Base-by-base conservation (phyloP, 1,140 invertebrate genomes). In the Solen grandis region DNA sequence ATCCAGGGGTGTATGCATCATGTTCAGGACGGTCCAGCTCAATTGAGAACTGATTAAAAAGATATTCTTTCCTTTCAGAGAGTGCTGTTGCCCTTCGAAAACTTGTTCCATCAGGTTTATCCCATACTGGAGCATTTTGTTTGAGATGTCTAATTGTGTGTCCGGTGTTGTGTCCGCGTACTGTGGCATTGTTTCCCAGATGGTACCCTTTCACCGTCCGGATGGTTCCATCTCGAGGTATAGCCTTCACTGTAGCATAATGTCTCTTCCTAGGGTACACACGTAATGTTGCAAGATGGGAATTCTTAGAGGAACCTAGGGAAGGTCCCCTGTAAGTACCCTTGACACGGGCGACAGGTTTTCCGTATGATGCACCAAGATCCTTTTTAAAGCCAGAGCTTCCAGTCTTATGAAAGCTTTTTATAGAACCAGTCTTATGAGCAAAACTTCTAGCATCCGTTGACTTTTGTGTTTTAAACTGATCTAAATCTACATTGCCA, bases 1-100 rank as follows among this genome's bases (percentile, higher is more conserved):
- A 86, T 5, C 90, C 90, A 2, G 90, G 89, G 5, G 76, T 59
- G 72, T 86, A 90, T 41, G 82, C 65, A 57, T 88, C 85, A 10
- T 46, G 77, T 10, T 83, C 77, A 5, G 84, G 69, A 62, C 86
- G 81, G 33, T 89, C 85, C 35, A 88, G 84, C 68, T 89, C 86
- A 46, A 91, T 90, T 35, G 85, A 85, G 74, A 91, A 91, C 27
- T 86, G 68, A 2, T 78, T 82, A 5, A 91, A 70, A 22, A 54
- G 73, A 33, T 86, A 68, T 50, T 87, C 88, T 50, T 88, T 89
- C 1, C 77, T 60, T 5, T 87, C 84, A 8, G 31, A 35, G 19
- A 36, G 16, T 8, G 50, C 46, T n/a, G 75, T 77, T 10, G 16
- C 38, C 19, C 75, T 50, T 59, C 65, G 33, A 31, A 69, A 60